These are phyloP conservation scores for Cossypha heuglini DNA, from an alignment of 2,797 vertebrate genomes.

Conservation along the genomic window DNA sequence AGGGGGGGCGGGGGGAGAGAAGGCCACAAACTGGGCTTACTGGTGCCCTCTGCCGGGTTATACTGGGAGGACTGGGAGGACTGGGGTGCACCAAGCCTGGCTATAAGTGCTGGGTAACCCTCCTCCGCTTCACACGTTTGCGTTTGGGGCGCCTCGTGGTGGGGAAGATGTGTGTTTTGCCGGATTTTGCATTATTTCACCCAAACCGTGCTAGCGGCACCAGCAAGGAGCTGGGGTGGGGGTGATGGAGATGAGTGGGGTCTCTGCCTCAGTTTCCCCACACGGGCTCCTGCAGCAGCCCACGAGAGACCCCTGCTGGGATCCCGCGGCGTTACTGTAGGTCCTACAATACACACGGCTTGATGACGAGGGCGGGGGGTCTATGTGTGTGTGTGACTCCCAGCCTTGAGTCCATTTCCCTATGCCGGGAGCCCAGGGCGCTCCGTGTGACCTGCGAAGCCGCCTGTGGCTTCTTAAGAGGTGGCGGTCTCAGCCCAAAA, in stretches of 20 bases:
- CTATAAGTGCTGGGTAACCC: not conserved
- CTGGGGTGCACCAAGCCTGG: not conserved
- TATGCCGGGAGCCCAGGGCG: not conserved
- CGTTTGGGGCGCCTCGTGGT: not conserved
- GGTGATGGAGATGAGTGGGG: too few relatives aligned
- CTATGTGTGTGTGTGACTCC: too few relatives aligned
- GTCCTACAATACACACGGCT: not conserved
- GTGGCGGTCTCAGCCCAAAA: not conserved
- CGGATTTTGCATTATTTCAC: not conserved
- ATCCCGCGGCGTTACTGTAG: not conserved
- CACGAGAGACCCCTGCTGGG: not conserved
- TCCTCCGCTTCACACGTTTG: not conserved
- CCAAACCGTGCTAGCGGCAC: not conserved
- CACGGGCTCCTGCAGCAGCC: not conserved
- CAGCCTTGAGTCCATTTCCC: not conserved
- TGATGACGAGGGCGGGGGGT: too few relatives aligned
- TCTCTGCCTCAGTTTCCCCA: not conserved
- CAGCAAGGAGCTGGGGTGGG: too few relatives aligned
- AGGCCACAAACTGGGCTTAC: conserved; percentile 23
- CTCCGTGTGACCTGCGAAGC: not conserved
- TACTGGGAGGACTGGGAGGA: conserved; percentile 45
- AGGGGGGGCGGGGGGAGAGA: not conserved
- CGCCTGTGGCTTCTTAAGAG: not conserved
- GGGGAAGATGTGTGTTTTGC: not conserved
- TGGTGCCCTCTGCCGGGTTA: conserved; percentile 59